phyloP scores from a whole-genome alignment of 2,113 vertebrate genomes.

The Glaucidium brasilianum region DNA sequence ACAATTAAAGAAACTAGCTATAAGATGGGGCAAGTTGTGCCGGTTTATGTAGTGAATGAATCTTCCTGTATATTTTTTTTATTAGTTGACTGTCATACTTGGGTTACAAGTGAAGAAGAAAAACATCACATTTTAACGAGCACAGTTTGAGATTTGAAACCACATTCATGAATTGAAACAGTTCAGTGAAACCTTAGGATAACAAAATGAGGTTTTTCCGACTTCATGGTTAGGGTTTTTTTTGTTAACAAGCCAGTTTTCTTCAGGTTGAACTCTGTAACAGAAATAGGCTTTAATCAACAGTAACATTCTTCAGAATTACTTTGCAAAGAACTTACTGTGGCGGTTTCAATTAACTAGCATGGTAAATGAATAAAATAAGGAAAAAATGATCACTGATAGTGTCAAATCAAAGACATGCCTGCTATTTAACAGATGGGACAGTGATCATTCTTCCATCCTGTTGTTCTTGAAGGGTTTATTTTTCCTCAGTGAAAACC shows the following conservation, averaged over 20 bases:
- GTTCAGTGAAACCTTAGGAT: neutral
- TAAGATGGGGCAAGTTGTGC: neutral
- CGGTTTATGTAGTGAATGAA: neutral
- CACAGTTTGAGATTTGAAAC: neutral
- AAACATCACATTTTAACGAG: neutral
- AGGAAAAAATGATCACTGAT: neutral
- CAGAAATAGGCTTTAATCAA: neutral
- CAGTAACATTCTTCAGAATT: neutral
- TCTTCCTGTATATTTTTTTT: neutral
- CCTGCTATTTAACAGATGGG: neutral
- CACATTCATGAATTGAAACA: neutral
- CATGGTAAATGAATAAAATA: neutral
- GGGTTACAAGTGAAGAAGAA: neutral
- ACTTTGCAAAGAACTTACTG: neutral
- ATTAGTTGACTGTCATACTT: neutral
- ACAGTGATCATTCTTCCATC: neutral
- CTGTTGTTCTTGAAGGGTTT: neutral
- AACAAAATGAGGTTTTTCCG: neutral
- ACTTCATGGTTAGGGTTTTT: neutral
- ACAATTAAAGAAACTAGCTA: neutral
- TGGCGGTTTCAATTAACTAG: neutral
- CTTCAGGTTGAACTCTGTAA: neutral
- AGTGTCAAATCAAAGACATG: neutral
- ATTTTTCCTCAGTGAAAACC: neutral
- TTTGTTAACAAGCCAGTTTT: neutral